Conservation (phyloP, 2,888 invertebrate species). For the Acleris laterana region DNA sequence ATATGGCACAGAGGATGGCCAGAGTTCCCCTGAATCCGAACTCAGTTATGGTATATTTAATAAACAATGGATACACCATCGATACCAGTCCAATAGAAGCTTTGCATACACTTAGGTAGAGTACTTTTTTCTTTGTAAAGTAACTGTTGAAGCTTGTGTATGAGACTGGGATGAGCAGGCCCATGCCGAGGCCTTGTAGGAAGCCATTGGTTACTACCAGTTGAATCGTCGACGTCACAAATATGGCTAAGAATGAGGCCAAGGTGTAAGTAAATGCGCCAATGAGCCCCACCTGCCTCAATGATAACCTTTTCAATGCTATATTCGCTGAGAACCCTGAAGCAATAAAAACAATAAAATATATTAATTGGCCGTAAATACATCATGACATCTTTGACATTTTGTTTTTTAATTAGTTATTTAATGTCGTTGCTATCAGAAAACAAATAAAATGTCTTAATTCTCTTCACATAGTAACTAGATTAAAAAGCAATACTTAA, state of each 20-base stretch:
- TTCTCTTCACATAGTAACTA: too few species aligned
- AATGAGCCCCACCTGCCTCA: slow-evolving; percentile 86
- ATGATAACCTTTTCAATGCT: slow-evolving; percentile 86
- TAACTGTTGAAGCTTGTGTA: slow-evolving; percentile 90
- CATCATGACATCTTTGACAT: neutral
- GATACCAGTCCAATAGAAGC: slow-evolving; percentile 87
- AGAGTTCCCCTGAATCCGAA: slow-evolving; percentile 90
- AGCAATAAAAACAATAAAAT: slow-evolving; percentile 46
- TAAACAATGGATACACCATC: slow-evolving; percentile 87
- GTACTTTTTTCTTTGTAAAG: slow-evolving; percentile 88
- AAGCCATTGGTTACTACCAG: slow-evolving; percentile 87
- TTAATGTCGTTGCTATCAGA: too few species aligned
- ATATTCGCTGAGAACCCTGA: slow-evolving; percentile 88
- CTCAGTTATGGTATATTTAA: slow-evolving; percentile 85
- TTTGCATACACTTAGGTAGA: slow-evolving; percentile 89
- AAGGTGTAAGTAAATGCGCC: slow-evolving; percentile 86
- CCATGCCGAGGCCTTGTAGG: slow-evolving; percentile 87
- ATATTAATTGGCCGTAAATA: neutral
- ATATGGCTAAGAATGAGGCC: slow-evolving; percentile 86
- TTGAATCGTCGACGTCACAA: slow-evolving; percentile 86
- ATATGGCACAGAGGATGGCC: slow-evolving; percentile 87
- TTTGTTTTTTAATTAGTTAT: neutral
- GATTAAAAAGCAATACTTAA: too few species aligned
- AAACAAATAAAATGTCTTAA: too few species aligned
- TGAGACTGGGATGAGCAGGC: slow-evolving; percentile 88